Percentiles rank a stretch among this genome's conserved stretches.
phyloP scores from a whole-genome alignment of 2,888 invertebrate species.

The Dryocosmus kuriphilus region DNA sequence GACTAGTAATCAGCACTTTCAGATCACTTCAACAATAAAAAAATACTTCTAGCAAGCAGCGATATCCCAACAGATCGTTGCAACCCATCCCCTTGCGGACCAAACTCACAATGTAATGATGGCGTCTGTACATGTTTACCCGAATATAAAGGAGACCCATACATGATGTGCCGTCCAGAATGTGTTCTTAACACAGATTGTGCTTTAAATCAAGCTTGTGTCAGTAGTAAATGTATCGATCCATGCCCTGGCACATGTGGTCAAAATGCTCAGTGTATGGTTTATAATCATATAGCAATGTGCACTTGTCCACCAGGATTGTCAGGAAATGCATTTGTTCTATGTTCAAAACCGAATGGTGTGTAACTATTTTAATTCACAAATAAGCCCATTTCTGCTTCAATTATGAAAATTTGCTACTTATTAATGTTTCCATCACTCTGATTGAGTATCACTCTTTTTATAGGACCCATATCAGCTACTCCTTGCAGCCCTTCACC shows the following conservation, averaged over 20 bases:
- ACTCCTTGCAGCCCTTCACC: slow-evolving; percentile 77
- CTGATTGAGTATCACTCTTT: background rate
- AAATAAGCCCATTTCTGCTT: slow-evolving; percentile 11
- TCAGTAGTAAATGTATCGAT: slow-evolving; percentile 85
- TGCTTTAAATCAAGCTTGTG: slow-evolving; percentile 83
- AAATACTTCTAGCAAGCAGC: slow-evolving; percentile 7
- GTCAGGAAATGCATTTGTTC: slow-evolving; percentile 81
- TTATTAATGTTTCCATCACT: background rate
- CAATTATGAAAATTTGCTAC: background rate
- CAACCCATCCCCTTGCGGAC: slow-evolving; percentile 87
- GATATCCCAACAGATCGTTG: slow-evolving; percentile 80
- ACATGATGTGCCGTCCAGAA: slow-evolving; percentile 85
- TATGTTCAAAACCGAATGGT: slow-evolving; percentile 79
- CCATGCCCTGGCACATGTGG: slow-evolving; percentile 85
- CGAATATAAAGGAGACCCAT: slow-evolving; percentile 81
- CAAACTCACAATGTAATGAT: slow-evolving; percentile 82
- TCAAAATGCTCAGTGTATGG: slow-evolving; percentile 84
- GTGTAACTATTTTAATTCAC: slow-evolving; percentile 88
- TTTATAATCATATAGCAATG: slow-evolving; percentile 85
- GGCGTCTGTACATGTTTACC: slow-evolving; percentile 79
- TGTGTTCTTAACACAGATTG: slow-evolving; percentile 84
- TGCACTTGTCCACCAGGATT: slow-evolving; percentile 84
- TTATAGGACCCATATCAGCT: slow-evolving; percentile 64
- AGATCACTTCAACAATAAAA: background rate
- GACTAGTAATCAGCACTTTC: background rate